Evolutionary conservation across 2,888 invertebrate genomes (phyloP).

Genomic region (Psylliodes chrysocephalus): DNA sequence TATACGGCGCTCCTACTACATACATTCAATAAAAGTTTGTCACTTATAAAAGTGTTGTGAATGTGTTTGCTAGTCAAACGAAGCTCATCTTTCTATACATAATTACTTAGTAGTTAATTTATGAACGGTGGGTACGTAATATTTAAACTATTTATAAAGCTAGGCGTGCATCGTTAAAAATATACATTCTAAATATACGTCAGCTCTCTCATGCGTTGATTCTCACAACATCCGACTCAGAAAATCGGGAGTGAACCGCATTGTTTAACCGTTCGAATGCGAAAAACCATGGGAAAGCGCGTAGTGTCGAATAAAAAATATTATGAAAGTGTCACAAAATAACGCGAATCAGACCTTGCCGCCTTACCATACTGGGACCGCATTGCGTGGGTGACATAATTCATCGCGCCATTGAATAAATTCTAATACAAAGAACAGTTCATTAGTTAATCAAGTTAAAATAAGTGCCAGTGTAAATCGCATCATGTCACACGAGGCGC

Average conservation of each 20-base stretch:
- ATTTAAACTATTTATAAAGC: conserved; percentile 55
- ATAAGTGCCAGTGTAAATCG: conserved; percentile 8
- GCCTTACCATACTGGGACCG: conserved; percentile 45
- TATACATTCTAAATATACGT: conserved; percentile 57
- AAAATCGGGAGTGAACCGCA: conserved; percentile 4
- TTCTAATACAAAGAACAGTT: not conserved
- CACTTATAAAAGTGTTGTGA: conserved; percentile 37
- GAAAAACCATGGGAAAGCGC: not conserved
- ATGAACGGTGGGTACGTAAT: conserved; percentile 43
- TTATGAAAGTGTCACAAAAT: conserved; percentile 37
- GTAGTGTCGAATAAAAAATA: conserved; percentile 22
- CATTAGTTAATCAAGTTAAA: not conserved
- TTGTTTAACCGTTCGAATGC: conserved; percentile 13
- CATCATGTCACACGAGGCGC: conserved; percentile 50
- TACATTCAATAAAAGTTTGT: conserved; percentile 37
- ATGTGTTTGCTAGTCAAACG: conserved; percentile 41
- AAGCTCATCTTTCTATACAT: conserved; percentile 44
- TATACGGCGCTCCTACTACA: conserved; percentile 34
- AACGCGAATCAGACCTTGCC: conserved; percentile 46
- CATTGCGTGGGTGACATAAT: conserved; percentile 52
- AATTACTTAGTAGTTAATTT: conserved; percentile 39
- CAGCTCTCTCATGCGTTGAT: conserved; percentile 37
- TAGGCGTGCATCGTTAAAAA: conserved; percentile 55
- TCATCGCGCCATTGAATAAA: conserved; percentile 41
- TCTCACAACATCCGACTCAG: conserved; percentile 35